phyloP scores from a whole-genome alignment of 1,140 invertebrate genomes.

The Drosophila nigrodunni region DNA sequence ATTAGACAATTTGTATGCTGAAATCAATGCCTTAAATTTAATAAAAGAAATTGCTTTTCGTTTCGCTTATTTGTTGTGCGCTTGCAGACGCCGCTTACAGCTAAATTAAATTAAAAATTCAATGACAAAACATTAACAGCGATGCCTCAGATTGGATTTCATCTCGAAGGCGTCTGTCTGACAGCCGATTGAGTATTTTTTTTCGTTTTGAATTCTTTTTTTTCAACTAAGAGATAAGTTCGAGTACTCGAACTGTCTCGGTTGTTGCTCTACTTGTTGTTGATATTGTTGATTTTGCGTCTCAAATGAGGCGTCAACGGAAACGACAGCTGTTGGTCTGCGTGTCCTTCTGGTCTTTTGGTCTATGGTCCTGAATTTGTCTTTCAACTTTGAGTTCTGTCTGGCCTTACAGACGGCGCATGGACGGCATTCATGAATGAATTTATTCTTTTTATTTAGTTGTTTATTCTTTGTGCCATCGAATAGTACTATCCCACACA shows the following conservation, averaged over 20 bases:
- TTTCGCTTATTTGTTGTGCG: slow-evolving; percentile 5
- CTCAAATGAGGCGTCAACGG: slow-evolving; percentile 34
- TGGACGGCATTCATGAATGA: neutral
- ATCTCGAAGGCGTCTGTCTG: slow-evolving; percentile 19
- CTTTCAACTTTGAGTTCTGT: slow-evolving; percentile 7
- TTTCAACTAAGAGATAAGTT: slow-evolving; percentile 17
- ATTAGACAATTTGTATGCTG: slow-evolving; percentile 55
- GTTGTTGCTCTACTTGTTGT: neutral
- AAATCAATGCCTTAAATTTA: slow-evolving; percentile 45
- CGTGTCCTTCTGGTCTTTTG: neutral
- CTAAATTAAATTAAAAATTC: slow-evolving; percentile 58
- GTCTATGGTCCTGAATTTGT: slow-evolving; percentile 16
- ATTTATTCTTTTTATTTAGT: slow-evolving; percentile 9
- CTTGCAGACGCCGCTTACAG: slow-evolving; percentile 20
- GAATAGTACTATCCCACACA: too few species aligned
- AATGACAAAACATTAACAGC: slow-evolving; percentile 47
- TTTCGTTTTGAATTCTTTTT: slow-evolving; percentile 19
- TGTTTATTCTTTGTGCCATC: neutral
- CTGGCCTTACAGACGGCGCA: slow-evolving; percentile 18
- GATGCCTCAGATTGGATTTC: slow-evolving; percentile 40
- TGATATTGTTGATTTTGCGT: slow-evolving; percentile 18
- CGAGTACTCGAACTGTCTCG: slow-evolving; percentile 15
- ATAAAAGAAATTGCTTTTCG: slow-evolving; percentile 51
- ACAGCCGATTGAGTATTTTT: slow-evolving; percentile 42
- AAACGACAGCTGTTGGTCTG: slow-evolving; percentile 26